Evolutionary conservation across 2,888 invertebrate species (phyloP), one percentile per base, ranked within the genome.

Genomic region (Boloria euphrosyne): DNA sequence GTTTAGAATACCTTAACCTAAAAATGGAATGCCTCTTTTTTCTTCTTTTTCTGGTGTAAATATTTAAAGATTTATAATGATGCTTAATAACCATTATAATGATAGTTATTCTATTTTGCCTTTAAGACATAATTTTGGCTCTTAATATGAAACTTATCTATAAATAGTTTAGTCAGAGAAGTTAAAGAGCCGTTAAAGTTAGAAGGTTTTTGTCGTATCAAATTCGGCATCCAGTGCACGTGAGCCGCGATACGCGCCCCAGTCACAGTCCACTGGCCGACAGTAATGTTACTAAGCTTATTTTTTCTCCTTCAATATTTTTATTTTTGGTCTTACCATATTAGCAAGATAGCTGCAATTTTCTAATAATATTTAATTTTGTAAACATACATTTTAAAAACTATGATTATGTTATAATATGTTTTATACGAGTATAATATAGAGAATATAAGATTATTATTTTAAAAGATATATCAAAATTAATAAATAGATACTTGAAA

Each of bases 181-280:
- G 22, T 22, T 22, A 22, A n/a, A n/a, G n/a, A n/a, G n/a, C 59
- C 49, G 68, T 62, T 50, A 22, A 10, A 57, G 38, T 59, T 59
- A 53, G 17, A 55, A 44, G 57, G 46, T 66, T 61, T 58, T 60
- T 31, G 16, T 69, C 66, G 69, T 67, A 50, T 58, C 66, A 63
- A 69, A 71, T 62, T 70, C 50, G 67, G 78, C 73, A 78, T 78
- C 73, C 74, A 73, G 69, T 60, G 55, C 68, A 67, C 61, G 61
- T 13, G 13, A 49, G 62, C 50, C 53, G 78, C 79, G 71, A 43
- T 49, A 54, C 54, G 17, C 46, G 57, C 27, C 49, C 50, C 44
- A 46, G 86, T 87, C 83, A 89, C 87, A 86, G 74, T 80, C 73
- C 78, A 73, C 61, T 78, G 75, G 73, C 64, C 73, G 62, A 65